These are phyloP conservation scores for Chiloscyllium punctatum DNA, from an alignment of 2,797 vertebrate genomes.

Conservation along the genomic window DNA sequence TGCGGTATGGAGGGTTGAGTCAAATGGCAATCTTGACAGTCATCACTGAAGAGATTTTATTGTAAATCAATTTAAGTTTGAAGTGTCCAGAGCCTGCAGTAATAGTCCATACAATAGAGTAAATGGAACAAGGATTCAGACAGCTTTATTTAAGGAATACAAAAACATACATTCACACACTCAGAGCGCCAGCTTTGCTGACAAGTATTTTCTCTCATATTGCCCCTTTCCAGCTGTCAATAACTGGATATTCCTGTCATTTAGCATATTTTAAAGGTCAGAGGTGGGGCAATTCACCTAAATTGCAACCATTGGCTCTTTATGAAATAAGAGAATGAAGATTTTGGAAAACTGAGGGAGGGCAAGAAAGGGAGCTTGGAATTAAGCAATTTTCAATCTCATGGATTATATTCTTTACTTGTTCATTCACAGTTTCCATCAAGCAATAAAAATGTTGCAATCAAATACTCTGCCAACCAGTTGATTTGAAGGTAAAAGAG, in stretches of 20 bases:
- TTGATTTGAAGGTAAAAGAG: background rate
- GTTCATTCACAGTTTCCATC: background rate
- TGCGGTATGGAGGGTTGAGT: too few relatives aligned
- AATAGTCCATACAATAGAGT: background rate
- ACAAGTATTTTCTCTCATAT: background rate
- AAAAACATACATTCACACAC: background rate
- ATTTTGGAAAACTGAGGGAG: background rate
- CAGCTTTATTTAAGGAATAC: background rate
- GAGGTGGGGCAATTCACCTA: background rate
- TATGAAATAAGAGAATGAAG: background rate
- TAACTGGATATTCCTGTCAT: background rate
- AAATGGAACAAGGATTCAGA: background rate
- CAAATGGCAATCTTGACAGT: too few relatives aligned
- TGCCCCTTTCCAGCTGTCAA: background rate
- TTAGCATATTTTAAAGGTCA: background rate
- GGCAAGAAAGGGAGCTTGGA: background rate
- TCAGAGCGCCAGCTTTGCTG: background rate
- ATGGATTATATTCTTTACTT: background rate
- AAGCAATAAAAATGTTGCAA: background rate
- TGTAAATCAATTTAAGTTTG: too few relatives aligned
- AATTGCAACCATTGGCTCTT: background rate
- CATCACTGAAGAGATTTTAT: too few relatives aligned
- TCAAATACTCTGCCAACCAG: background rate
- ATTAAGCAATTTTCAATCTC: background rate
- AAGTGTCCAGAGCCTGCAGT: background rate